Percentiles rank a stretch among this genome's conserved stretches.
phyloP scores from a whole-genome alignment of 2,113 vertebrate species.

The Sterrhoptilus dennistouni region DNA sequence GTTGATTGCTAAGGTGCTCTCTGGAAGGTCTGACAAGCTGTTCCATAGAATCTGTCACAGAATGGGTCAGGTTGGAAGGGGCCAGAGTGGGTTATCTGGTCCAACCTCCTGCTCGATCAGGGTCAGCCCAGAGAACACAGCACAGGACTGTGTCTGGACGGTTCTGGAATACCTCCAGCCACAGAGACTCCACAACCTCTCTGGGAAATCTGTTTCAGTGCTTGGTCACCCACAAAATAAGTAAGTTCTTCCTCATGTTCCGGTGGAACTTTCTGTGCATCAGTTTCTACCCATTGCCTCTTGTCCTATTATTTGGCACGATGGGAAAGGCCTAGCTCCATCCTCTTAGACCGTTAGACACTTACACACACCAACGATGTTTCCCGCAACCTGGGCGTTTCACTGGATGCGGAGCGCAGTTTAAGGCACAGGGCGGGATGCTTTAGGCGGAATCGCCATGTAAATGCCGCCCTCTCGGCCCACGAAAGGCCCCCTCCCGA shows the following conservation, averaged over 20 bases:
- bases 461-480: accelerated
- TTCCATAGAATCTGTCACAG: no score
- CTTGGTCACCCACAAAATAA: background rate
- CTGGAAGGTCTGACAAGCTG: no score
- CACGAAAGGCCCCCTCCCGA: no score
- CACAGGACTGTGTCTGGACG: background rate
- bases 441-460: accelerated
- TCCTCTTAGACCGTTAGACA: background rate
- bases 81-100: accelerated
- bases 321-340: background rate
- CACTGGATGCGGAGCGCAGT: accelerated
- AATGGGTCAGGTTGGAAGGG: no score
- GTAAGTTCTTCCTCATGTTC: background rate
- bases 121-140: no score
- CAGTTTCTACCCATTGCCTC: background rate
- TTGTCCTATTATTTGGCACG: no score
- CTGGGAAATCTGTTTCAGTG: background rate
- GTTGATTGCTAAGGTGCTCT: accelerated
- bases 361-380: accelerated
- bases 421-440: accelerated
- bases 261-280: background rate
- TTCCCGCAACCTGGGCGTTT: accelerated
- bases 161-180: background rate
- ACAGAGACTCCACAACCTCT: background rate
- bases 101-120: background rate